These are phyloP conservation scores for Oscheius sp. DNA, from an alignment of 2,888 invertebrate species.

Conservation along the genomic window DNA sequence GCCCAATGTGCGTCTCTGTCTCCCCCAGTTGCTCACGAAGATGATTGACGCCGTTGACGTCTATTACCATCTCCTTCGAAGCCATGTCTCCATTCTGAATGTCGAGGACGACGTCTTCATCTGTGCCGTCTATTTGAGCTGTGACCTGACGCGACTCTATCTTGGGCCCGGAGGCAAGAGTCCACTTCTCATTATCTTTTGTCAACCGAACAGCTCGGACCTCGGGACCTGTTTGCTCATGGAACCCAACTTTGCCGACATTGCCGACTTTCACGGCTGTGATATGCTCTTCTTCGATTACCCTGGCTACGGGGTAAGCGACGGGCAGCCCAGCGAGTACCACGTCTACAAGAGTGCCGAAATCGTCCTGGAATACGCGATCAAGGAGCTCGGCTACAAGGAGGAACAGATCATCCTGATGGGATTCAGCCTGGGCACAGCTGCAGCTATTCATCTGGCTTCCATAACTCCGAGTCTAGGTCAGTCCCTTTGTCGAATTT, in stretches of 20 bases:
- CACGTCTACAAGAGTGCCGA: conserved; percentile 52
- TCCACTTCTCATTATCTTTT: conserved; percentile 56
- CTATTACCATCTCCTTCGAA: conserved; percentile 50
- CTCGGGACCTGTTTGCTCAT: conserved; percentile 57
- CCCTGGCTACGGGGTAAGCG: conserved; percentile 57
- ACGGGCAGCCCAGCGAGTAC: conserved; percentile 48
- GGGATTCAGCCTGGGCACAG: conserved; percentile 47
- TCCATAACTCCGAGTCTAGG: conserved; percentile 9
- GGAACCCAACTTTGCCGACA: conserved; percentile 62
- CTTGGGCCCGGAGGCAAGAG: conserved; percentile 36
- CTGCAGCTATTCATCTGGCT: conserved; percentile 28
- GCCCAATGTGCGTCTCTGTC: conserved; percentile 47
- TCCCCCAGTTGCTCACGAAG: conserved; percentile 46
- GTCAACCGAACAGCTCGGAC: conserved; percentile 60
- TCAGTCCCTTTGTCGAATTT: too few relatives aligned
- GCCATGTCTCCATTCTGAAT: conserved; percentile 36
- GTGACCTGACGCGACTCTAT: conserved; percentile 14
- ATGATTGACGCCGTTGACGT: conserved; percentile 50
- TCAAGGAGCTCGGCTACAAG: conserved; percentile 42
- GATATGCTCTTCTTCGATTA: conserved; percentile 60
- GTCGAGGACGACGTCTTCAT: conserved; percentile 32
- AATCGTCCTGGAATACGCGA: conserved; percentile 45
- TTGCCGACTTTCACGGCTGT: conserved; percentile 57
- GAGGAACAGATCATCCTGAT: conserved; percentile 51
- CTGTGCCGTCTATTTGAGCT: conserved; percentile 42